These are phyloP conservation scores for Drosophila recens DNA, from an alignment of 2,888 invertebrate species.

Conservation along the genomic window DNA sequence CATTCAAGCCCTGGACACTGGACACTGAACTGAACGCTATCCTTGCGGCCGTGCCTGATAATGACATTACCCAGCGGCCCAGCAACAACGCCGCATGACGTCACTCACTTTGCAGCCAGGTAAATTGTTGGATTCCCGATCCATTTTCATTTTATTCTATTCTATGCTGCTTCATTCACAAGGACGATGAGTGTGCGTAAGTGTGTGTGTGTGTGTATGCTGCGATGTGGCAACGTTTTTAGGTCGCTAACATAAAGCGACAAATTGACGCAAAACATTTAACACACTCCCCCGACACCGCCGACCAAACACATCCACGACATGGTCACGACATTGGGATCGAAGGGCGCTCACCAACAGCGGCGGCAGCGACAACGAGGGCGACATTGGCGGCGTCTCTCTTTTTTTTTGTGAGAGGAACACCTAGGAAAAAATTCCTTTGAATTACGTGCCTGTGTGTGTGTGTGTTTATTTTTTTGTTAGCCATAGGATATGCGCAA, in stretches of 20 bases:
- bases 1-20: constrained; percentile 25
- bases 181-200: constrained; percentile 13
- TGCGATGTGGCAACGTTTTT: constrained; percentile 42
- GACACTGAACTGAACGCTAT: constrained; percentile 17
- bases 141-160: constrained; percentile 45
- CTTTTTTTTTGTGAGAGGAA: constrained; percentile 48
- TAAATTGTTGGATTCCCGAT: constrained; percentile 34
- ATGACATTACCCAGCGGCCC: constrained; percentile 72
- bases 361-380: constrained; percentile 1
- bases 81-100: constrained; percentile 73
- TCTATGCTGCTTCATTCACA: constrained; percentile 52
- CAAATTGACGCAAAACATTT: constrained; percentile 81
- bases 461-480: constrained; percentile 34
- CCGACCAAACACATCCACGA: background rate
- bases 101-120: constrained; percentile 60
- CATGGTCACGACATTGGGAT: constrained; percentile 65
- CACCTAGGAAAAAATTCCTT: constrained; percentile 75
- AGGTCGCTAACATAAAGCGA: constrained; percentile 68
- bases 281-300: constrained; percentile 53
- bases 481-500: constrained; percentile 73
- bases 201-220: constrained; percentile 17
- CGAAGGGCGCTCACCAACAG: constrained; percentile 21
- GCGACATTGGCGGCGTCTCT: constrained; percentile 43
- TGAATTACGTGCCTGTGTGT: constrained; percentile 61
- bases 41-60: constrained; percentile 72